These are phyloP conservation scores for Lysiphlebus fabarum DNA, from an alignment of 1,140 invertebrate genomes.

Conservation along the genomic window DNA sequence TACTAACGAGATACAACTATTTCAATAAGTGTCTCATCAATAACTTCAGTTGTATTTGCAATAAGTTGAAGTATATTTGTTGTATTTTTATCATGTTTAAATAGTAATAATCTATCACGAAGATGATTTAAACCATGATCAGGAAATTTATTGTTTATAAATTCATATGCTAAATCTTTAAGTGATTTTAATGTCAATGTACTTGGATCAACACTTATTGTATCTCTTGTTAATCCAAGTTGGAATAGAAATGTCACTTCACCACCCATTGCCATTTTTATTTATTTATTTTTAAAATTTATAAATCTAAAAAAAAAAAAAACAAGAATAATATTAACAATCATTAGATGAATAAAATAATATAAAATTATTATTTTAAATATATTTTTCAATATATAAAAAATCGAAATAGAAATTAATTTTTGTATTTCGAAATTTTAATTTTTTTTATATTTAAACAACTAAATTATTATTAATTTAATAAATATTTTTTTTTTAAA, in stretches of 20 bases:
- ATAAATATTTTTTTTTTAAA: too few species aligned
- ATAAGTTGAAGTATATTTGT: conserved; percentile 90
- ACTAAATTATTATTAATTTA: too few species aligned
- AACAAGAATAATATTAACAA: too few species aligned
- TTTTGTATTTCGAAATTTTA: too few species aligned
- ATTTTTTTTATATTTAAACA: too few species aligned
- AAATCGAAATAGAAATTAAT: too few species aligned
- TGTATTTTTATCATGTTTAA: conserved; percentile 91
- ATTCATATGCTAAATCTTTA: conserved; percentile 91
- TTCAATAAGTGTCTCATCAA: conserved; percentile 92
- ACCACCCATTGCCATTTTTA: too few species aligned
- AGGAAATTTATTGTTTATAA: conserved; percentile 91
- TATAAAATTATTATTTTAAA: too few species aligned
- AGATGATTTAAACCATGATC: conserved; percentile 89
- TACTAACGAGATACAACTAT: conserved; percentile 85
- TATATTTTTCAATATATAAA: too few species aligned
- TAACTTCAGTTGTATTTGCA: conserved; percentile 81
- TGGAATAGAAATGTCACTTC: conserved; percentile 92
- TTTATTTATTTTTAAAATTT: too few species aligned
- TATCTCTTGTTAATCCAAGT: conserved; percentile 87
- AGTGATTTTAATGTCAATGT: conserved; percentile 83
- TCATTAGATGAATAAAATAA: too few species aligned
- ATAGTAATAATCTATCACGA: conserved; percentile 83
- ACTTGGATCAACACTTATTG: conserved; percentile 75
- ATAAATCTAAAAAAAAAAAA: too few species aligned